Conservation (phyloP, 2,113 vertebrate species). For the Thermophis baileyi region DNA sequence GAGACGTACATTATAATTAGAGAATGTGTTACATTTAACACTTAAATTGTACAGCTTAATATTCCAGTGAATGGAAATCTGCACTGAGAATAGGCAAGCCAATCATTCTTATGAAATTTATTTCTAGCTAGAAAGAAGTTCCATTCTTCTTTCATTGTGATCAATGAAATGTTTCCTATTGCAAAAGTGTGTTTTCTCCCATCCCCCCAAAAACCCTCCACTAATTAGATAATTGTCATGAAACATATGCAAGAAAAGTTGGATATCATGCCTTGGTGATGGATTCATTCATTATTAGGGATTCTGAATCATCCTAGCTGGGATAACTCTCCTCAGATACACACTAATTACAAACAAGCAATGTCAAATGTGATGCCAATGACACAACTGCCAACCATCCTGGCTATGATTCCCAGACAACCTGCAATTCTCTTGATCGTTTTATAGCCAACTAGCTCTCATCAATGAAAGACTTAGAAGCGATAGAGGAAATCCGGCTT, state of each 20-base stretch:
- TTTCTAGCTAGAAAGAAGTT: neutral
- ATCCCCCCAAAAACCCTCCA: neutral
- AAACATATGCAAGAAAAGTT: neutral
- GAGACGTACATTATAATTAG: neutral
- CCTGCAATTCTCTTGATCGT: neutral
- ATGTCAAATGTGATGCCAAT: neutral
- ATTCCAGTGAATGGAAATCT: neutral
- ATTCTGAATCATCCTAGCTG: neutral
- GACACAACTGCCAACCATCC: neutral
- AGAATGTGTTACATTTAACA: neutral
- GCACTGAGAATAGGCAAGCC: neutral
- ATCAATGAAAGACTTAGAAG: conserved; percentile 6
- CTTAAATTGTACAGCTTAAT: neutral
- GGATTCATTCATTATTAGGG: neutral
- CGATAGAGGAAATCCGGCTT: conserved; percentile 14
- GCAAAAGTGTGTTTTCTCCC: neutral
- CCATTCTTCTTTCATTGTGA: neutral
- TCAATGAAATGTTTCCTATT: neutral
- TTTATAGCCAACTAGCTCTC: neutral
- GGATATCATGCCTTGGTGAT: neutral
- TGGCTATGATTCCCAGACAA: neutral
- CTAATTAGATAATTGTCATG: neutral
- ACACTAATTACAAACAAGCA: conserved; percentile 20
- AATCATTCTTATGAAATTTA: neutral
- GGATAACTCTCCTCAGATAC: neutral